phyloP scores from a whole-genome alignment of 2,113 vertebrate genomes.

The Clinocottus analis region DNA sequence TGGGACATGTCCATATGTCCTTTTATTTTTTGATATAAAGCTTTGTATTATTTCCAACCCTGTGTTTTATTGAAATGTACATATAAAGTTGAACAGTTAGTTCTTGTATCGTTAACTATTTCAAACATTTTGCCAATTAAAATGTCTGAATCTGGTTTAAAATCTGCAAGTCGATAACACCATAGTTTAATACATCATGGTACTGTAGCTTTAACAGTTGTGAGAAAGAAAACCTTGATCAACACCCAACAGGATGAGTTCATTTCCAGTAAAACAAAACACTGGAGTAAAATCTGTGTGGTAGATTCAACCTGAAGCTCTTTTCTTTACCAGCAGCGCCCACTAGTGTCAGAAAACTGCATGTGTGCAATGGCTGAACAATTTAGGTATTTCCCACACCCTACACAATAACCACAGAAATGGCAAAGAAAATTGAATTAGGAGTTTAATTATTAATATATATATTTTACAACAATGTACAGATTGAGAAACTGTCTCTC shows the following conservation, averaged over 20 bases:
- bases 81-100: background rate
- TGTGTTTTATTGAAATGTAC: background rate
- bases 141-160: background rate
- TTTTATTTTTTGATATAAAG: conserved; percentile 2
- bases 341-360: conserved; percentile 56
- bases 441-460: conserved; percentile 29
- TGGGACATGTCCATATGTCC: background rate
- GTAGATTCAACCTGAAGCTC: background rate
- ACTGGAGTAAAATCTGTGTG: background rate
- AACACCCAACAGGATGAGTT: background rate
- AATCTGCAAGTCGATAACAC: background rate
- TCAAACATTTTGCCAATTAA: background rate
- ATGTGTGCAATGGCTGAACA: background rate
- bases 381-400: background rate
- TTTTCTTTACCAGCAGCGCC: conserved; percentile 65
- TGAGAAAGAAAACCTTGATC: background rate
- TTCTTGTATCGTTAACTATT: background rate
- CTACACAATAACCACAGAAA: conserved; percentile 12
- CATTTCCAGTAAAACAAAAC: background rate
- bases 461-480: conserved; percentile 40
- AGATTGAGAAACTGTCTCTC: conserved; percentile 29
- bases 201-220: conserved; percentile 18
- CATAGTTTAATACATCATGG: background rate
- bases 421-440: background rate
- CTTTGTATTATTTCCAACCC: conserved; percentile 10